Conservation (phyloP, 2,888 invertebrate species). For the Acronicta aceris region DNA sequence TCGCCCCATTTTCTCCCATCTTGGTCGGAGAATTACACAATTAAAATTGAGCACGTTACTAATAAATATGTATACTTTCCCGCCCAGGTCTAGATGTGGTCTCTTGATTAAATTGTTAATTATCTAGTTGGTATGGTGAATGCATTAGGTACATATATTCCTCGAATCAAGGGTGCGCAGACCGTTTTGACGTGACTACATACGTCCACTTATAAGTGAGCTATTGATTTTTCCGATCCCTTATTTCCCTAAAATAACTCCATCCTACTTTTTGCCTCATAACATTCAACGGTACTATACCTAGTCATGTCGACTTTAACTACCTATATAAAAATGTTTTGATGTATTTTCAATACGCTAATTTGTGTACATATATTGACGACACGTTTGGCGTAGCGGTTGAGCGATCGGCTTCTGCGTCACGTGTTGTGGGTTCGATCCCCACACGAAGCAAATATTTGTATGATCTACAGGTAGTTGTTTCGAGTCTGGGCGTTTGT, state of each 20-base stretch:
- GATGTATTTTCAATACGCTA: slow-evolving; percentile 31
- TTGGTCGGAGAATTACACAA: slow-evolving; percentile 21
- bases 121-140: slow-evolving; percentile 12
- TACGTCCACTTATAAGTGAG: slow-evolving; percentile 68
- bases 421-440: too few relatives aligned
- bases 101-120: slow-evolving; percentile 38
- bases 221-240: slow-evolving; percentile 73
- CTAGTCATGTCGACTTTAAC: slow-evolving; percentile 27
- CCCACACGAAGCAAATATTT: too few relatives aligned
- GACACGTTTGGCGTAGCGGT: too few relatives aligned
- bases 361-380: too few relatives aligned
- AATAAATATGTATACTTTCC: slow-evolving; percentile 22
- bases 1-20: slow-evolving; percentile 55
- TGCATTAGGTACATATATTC: slow-evolving; percentile 16
- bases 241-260: slow-evolving; percentile 56
- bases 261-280: slow-evolving; percentile 55
- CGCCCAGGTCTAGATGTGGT: slow-evolving; percentile 13
- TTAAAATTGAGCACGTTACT: slow-evolving; percentile 21
- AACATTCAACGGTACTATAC: slow-evolving; percentile 30
- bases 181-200: slow-evolving; percentile 69
- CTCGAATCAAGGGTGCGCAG: slow-evolving; percentile 59
- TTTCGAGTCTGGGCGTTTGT: too few relatives aligned
- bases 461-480: too few relatives aligned
- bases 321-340: slow-evolving; percentile 26
- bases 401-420: too few relatives aligned